Base-by-base conservation (phyloP, 2,888 invertebrate species). In the Tenodera sinensis region DNA sequence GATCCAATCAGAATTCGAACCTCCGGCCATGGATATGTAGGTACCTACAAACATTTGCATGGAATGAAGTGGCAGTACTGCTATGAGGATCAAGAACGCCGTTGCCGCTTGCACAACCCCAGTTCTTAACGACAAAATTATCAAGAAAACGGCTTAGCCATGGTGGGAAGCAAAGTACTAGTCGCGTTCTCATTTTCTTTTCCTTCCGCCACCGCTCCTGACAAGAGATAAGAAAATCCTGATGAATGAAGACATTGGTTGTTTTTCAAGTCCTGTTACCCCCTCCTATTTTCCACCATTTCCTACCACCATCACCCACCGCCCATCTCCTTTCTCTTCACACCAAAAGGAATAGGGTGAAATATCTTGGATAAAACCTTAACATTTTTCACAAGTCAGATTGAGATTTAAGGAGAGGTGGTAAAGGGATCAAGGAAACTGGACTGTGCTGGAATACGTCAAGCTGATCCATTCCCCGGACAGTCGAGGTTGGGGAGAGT, bases 211-310 rank as follows among this genome's bases (percentile, higher is more conserved):
- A 89, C 90, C 90, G 90, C 90, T 90, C 91, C 90, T 91, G 91
- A 90, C 91, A 91, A 54, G 85, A 92, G 92, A 92, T 92, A 92
- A 92, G 92, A 91, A 91, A 92, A 92, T 91, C 92, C 92, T 92
- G 92, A 92, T 92, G 92, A 92, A 92, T 92, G 92, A 92, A 92
- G 92, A 91, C 92, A 91, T 91, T 91, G 91, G 91, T 91, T 92
- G 91, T 92, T 92, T 92, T 92, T 92, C 91, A 91, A 91, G 90
- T 88, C 90, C 87, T 88, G 90, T 89, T 90, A 88, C 87, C 83
- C 87, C 87, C 85, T n/a, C 30, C 84, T 89, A 71, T 71, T 71
- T 71, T 87, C 88, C 84, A 83, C 88, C 85, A 84, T 42, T 42
- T 47, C 42, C 42, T 27, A 42, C 84, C 84, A 25, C 34, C 84